These are phyloP conservation scores for Aulostomus chinensis DNA, from an alignment of 2,797 vertebrate genomes.

Conservation along the genomic window DNA sequence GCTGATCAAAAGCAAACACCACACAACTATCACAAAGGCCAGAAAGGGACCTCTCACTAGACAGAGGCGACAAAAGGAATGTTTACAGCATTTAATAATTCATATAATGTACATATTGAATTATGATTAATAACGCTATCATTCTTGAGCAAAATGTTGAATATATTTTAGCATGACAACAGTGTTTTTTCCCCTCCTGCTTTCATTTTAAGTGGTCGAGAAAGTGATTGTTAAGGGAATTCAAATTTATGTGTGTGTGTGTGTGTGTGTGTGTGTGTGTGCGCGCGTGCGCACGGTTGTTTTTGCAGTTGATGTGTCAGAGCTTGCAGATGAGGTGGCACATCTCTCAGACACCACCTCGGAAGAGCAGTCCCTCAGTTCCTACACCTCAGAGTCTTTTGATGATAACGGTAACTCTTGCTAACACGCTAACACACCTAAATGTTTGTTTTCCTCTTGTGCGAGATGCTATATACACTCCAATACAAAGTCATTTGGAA, in stretches of 20 bases:
- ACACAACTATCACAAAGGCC: too few species aligned
- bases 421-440: neutral
- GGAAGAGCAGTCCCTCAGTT: constrained; percentile 90
- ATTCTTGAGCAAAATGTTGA: too few species aligned
- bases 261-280: constrained; percentile 1
- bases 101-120: too few species aligned
- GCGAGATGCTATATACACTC: neutral
- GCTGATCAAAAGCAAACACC: too few species aligned
- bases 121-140: too few species aligned
- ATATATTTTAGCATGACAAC: too few species aligned
- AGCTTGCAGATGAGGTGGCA: constrained; percentile 82
- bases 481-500: too few species aligned
- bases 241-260: neutral
- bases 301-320: constrained; percentile 76
- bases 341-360: constrained; percentile 91
- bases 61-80: too few species aligned
- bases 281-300: too few species aligned
- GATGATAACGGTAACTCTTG: constrained; percentile 93
- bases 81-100: too few species aligned
- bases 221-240: neutral
- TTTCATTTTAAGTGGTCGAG: neutral
- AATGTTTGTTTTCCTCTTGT: neutral
- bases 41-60: too few species aligned
- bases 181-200: too few species aligned
- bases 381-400: constrained; percentile 92